A percentile compares a stretch with the other conserved stretches of the same genome.
Conservation (phyloP, 2,113 vertebrate genomes). For the Coptodon rendalli region DNA sequence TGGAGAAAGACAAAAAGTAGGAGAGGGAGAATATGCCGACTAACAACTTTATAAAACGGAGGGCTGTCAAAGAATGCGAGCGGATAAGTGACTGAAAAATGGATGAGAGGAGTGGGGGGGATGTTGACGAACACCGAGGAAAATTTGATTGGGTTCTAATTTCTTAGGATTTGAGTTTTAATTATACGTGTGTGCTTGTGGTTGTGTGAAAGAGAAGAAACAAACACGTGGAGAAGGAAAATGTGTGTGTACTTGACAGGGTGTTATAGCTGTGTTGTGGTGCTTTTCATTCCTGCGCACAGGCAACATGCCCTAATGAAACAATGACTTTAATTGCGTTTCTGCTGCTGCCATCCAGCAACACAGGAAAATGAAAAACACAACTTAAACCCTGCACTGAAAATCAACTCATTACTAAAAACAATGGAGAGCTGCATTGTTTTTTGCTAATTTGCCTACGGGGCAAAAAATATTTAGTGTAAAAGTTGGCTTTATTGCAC, state of each 20-base stretch:
- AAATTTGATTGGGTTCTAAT: slow-evolving; percentile 43
- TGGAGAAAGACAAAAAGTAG: neutral
- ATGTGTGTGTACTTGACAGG: neutral
- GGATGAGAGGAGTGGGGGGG: neutral
- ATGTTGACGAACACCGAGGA: slow-evolving; percentile 16
- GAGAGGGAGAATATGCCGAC: neutral
- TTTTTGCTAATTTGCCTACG: slow-evolving; percentile 10
- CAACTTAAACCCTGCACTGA: neutral
- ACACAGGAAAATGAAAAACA: slow-evolving; percentile 47
- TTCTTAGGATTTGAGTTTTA: slow-evolving; percentile 1
- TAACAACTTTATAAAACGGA: slow-evolving; percentile 8
- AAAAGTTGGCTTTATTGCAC: slow-evolving; percentile 31
- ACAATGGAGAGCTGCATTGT: slow-evolving; percentile 43
- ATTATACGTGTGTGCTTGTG: neutral
- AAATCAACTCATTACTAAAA: slow-evolving; percentile 50
- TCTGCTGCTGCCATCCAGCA: slow-evolving; percentile 33
- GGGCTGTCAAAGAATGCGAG: neutral
- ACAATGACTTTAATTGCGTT: slow-evolving; percentile 55
- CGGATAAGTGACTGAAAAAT: slow-evolving; percentile 22
- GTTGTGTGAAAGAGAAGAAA: neutral
- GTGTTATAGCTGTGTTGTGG: slow-evolving; percentile 13
- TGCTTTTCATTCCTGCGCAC: slow-evolving; percentile 25
- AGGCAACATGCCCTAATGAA: slow-evolving; percentile 35
- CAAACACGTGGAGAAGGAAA: neutral
- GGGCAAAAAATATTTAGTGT: slow-evolving; percentile 16